Evolutionary conservation across 2,797 vertebrate genomes (phyloP), one percentile per base, ranked within the genome.

Genomic region (Perdix hodgsoniae): DNA sequence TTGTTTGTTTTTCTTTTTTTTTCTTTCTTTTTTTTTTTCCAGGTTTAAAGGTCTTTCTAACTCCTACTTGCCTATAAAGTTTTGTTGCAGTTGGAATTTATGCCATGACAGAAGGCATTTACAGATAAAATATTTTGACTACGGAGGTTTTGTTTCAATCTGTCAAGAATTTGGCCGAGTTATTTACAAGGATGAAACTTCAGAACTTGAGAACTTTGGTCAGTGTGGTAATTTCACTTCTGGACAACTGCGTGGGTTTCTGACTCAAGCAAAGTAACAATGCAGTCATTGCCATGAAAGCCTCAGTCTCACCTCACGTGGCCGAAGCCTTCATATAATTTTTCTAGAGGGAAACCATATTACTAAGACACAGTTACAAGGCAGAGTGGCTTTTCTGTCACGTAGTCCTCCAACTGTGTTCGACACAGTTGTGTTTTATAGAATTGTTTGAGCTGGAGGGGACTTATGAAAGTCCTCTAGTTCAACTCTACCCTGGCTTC

Each of bases 31-130:
- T n/a, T n/a, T n/a, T n/a, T 15, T 88, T 67, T 56, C 49, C 21
- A 1, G 57, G 21, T 88, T 73, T 71, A 42, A 79, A 94, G 37
- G 40, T 76, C 73, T 85, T 22, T 45, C 37, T 33, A 52, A 83
- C 40, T 86, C 40, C 23, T 57, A 27, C 57, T 65, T 85, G 61
- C 54, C 29, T 61, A 22, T 83, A 67, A 77, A 72, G 88, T 77
- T 67, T 82, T 76, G 74, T 88, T 69, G 52, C 22, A 47, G 49
- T 74, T 88, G 78, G 45, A 95, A 81, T 92, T 70, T 60, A 8
- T 70, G 61, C 59, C 15, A n/a, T 39, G 44, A 42, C 67, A 91
- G 92, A 85, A 83, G 74, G 87, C 85, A 83, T 82, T 95, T 82
- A 0, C 3, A 88, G 52, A 59, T 29, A 47, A 67, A 24, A 35